Evolutionary conservation across 2,888 invertebrate genomes (phyloP).

Genomic region (Carterocephalus palaemon): DNA sequence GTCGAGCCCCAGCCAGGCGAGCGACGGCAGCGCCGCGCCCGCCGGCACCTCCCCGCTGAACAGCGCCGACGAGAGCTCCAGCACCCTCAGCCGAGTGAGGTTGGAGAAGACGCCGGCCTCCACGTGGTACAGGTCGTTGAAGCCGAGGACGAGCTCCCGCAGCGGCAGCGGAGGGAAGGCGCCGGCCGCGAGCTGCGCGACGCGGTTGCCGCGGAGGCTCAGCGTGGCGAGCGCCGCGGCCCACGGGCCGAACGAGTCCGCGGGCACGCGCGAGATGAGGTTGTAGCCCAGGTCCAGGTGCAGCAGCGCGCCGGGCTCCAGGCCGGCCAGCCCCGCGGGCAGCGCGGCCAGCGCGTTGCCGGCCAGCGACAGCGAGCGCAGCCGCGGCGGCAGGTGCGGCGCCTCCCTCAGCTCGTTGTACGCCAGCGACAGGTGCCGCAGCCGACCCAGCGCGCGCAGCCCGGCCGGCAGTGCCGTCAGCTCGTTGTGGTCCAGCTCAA

Average conservation of each 20-base stretch:
- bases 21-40: slow-evolving; percentile 79
- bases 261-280: slow-evolving; percentile 82
- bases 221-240: slow-evolving; percentile 85
- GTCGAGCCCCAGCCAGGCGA: slow-evolving; percentile 89
- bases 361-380: slow-evolving; percentile 84
- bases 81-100: slow-evolving; percentile 83
- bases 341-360: slow-evolving; percentile 84
- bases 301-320: slow-evolving; percentile 78
- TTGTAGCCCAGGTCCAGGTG: slow-evolving; percentile 92
- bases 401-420: slow-evolving; percentile 83
- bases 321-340: slow-evolving; percentile 80
- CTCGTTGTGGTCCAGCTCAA: slow-evolving; percentile 88
- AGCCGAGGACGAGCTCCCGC: slow-evolving; percentile 90
- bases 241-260: slow-evolving; percentile 85
- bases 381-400: slow-evolving; percentile 73
- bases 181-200: slow-evolving; percentile 81
- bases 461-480: slow-evolving; percentile 81
- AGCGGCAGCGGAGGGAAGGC: slow-evolving; percentile 84
- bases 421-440: slow-evolving; percentile 87
- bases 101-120: slow-evolving; percentile 85
- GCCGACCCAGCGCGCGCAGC: slow-evolving; percentile 76
- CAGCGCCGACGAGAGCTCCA: slow-evolving; percentile 89
- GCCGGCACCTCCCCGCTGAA: slow-evolving; percentile 84
- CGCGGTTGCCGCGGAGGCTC: slow-evolving; percentile 86
- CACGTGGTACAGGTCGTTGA: slow-evolving; percentile 88